Base-by-base conservation (phyloP, 2,888 invertebrate species). In the Andrena flavipes region DNA sequence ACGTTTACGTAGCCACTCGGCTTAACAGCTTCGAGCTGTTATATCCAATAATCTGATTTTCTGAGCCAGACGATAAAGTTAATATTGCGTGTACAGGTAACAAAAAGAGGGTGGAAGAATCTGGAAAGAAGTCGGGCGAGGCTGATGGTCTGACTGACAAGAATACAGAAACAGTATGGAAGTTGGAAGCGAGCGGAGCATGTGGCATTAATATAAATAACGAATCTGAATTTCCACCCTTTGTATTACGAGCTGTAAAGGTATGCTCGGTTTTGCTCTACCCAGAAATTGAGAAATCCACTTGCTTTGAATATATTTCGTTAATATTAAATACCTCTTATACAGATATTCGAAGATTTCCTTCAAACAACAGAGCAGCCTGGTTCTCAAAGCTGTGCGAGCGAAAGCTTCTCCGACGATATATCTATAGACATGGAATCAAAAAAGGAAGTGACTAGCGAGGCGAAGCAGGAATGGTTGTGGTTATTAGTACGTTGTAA, bases 161-260 rank as follows among this genome's bases (percentile, higher is more conserved):
- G 91, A 91, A 87, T 87, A 76, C 80, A 81, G 72, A 85, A 63
- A 86, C 89, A 85, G 86, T 90, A 76, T 94, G 94, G 94, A 89
- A 87, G 84, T 85, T 94, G 89, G 90, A 92, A 89, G 89, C 92
- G 84, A 90, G 89, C 72, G 92, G 90, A 85, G 88, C 90, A 76
- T 89, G 91, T 90, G 91, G 91, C 91, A 88, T 91, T 86, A 92
- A 92, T 91, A 88, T 90, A 84, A 91, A 93, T 89, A 90, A 91
- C 89, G 84, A 88, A 86, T 89, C 89, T 69, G 91, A 93, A 87
- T 92, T 92, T 89, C 94, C 94, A 88, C 87, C 92, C 89, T 94
- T 92, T 91, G 93, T 94, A 87, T 91, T 93, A 91, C 91, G 90
- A 88, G 93, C 93, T 90, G 93, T 93, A 76, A 93, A 94, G 93